Evolutionary conservation across 2,113 vertebrate species (phyloP).

Genomic region (Ptyas mucosa): DNA sequence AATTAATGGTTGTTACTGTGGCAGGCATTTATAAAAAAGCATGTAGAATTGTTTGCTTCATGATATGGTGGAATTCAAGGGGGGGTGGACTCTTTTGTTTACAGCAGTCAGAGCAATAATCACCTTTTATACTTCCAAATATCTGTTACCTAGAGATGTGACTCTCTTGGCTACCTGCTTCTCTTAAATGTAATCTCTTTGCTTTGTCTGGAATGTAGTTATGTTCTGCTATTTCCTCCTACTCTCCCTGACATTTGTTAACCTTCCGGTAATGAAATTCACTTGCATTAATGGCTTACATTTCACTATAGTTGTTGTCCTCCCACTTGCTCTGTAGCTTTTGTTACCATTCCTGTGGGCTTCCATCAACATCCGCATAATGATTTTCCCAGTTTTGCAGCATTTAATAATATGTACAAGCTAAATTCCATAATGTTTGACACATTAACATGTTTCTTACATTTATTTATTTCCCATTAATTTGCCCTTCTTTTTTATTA

Average conservation of each 20-base stretch:
- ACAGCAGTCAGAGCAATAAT: not conserved
- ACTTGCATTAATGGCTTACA: constrained; percentile 26
- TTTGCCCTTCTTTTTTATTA: not conserved
- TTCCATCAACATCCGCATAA: constrained; percentile 2
- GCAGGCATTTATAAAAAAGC: not conserved
- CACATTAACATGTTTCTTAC: not conserved
- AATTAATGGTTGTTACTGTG: not conserved
- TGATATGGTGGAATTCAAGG: not conserved
- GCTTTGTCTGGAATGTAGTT: constrained; percentile 4
- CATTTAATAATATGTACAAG: not conserved
- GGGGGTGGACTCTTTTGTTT: not conserved
- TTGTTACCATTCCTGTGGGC: constrained; percentile 1
- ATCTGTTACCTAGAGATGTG: constrained; percentile 14
- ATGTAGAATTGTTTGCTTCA: not conserved
- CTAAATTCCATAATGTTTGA: not conserved
- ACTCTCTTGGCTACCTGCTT: not conserved
- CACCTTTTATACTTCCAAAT: constrained; percentile 7
- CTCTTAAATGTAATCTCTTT: not conserved
- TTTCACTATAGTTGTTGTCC: not conserved
- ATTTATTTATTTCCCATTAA: not conserved
- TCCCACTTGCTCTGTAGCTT: constrained; percentile 9
- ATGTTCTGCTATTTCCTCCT: not conserved
- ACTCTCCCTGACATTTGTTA: constrained; percentile 28
- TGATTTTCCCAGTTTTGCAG: not conserved
- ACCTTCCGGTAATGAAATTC: constrained; percentile 7